Conservation (phyloP, 2,113 vertebrate genomes). For the Muntiacus reevesi region DNA sequence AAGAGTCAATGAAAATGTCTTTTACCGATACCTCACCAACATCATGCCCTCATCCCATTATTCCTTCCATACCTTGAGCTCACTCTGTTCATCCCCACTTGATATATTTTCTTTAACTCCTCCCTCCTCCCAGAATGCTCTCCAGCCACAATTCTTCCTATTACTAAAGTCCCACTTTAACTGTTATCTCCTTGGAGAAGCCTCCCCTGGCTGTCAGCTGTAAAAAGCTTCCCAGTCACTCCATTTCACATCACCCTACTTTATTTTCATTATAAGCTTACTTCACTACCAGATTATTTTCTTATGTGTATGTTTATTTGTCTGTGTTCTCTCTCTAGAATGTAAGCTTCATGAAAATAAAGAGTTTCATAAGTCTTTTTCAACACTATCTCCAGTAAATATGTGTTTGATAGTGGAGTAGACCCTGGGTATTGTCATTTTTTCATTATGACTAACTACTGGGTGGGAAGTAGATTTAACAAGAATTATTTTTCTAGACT, state of each 20-base stretch:
- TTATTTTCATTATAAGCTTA: background rate
- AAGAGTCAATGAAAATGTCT: background rate
- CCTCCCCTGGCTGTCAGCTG: background rate
- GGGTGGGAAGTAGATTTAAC: background rate
- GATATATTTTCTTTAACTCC: background rate
- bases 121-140: background rate
- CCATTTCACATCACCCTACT: background rate
- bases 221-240: background rate
- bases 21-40: background rate
- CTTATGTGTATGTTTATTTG: background rate
- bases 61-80: background rate
- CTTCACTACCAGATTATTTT: background rate
- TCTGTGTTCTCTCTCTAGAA: background rate
- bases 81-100: rapidly evolving
- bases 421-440: background rate
- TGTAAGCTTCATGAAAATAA: background rate
- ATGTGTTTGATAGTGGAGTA: background rate
- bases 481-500: background rate
- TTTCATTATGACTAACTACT: background rate
- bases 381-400: background rate
- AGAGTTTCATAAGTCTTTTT: background rate
- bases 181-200: background rate
- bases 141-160: background rate
- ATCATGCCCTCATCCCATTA: background rate
- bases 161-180: background rate